Base-by-base conservation (phyloP, 1,140 invertebrate genomes). In the Panonychus citri region DNA sequence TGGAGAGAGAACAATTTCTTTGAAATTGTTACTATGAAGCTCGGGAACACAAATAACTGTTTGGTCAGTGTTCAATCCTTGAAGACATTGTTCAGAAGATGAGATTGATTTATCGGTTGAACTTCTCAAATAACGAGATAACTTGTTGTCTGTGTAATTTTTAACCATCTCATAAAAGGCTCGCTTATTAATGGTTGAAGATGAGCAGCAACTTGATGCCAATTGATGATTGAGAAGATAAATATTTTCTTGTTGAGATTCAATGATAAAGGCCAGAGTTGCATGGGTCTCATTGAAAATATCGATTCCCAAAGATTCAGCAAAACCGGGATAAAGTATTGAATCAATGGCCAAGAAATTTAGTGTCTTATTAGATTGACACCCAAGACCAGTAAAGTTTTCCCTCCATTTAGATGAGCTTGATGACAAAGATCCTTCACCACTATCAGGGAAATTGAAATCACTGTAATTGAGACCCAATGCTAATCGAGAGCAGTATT, bases 291-390 rank as follows among this genome's bases (percentile, higher is more conserved):
- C 70, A 30, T 60, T 58, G 15, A 58, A 58, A 3, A 62, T 50
- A 49, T 66, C 57, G 24, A 67, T 73, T 1, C 82, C 81, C 27
- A 87, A 71, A 27, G 74, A 73, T 64, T 82, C 76, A 8, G 81
- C 78, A 67, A 83, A 83, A 62, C 80, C 74, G 58, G 75, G 75
- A 64, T 80, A 81, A 28, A 74, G 63, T 4, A 78, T 63, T 62
- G 78, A 79, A 63, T 85, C 82, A 50, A 85, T 73, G 1, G 79
- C 79, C 34, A 82, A 64, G 57, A 85, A 76, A 43, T 74, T 71
- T 26, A 87, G 59, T 19, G 76, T 80, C 60, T 70, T 70, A 65
- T 86, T 86, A 1, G 69, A 73, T 50, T 65, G 67, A 64, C 80
- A 81, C 2, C 71, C 68, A 8, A 72, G 64, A 2, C 74, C 72